phyloP scores from a whole-genome alignment of 2,797 vertebrate species.

The Anas bernieri region DNA sequence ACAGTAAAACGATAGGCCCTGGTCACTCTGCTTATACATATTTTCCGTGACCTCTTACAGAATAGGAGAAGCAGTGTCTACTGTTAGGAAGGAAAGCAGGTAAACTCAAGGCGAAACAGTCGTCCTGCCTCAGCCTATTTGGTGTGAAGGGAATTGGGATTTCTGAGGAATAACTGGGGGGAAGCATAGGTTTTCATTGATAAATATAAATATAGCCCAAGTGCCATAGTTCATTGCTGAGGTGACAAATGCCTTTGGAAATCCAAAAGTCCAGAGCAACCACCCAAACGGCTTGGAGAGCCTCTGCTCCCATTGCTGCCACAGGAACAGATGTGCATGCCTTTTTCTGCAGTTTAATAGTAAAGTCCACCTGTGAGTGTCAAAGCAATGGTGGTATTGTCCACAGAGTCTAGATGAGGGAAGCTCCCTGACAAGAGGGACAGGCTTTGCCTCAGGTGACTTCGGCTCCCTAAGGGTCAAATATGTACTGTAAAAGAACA shows the following conservation, averaged over 20 bases:
- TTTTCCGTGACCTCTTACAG: background rate
- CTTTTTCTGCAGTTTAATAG: background rate
- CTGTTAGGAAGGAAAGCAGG: background rate
- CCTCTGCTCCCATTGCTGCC: background rate
- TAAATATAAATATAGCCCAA: background rate
- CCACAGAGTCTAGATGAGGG: rapidly evolving
- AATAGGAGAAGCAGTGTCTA: background rate
- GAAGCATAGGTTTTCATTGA: background rate
- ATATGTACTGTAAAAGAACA: background rate
- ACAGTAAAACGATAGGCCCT: background rate
- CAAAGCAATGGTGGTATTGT: background rate
- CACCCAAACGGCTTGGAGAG: background rate
- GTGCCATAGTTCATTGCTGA: background rate
- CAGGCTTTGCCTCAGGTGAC: background rate
- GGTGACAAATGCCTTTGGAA: background rate
- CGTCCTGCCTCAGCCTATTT: background rate
- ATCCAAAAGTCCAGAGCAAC: background rate
- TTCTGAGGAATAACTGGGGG: background rate
- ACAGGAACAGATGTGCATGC: background rate
- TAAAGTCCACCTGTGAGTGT: background rate
- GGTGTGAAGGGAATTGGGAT: background rate
- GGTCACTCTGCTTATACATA: background rate
- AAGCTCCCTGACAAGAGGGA: background rate
- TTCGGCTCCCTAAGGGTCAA: background rate
- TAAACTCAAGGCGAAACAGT: background rate